A percentile compares a stretch with the other conserved stretches of the same genome.
Evolutionary conservation across 2,797 vertebrate species (phyloP).

Genomic region (Melanotaenia boesemani): DNA sequence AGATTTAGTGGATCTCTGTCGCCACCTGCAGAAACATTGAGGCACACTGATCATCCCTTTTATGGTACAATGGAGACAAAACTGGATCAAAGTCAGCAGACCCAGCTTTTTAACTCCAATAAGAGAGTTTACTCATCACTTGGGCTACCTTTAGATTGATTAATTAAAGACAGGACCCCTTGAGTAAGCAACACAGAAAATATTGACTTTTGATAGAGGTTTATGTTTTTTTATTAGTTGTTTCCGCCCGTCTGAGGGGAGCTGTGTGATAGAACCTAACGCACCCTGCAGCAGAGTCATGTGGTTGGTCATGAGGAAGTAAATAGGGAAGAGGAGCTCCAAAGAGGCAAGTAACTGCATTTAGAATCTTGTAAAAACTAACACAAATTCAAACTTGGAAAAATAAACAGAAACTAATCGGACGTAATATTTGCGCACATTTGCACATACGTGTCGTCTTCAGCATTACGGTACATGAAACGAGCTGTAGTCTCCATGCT

Average conservation of each 20-base stretch:
- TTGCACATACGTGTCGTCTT: not conserved
- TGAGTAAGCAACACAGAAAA: not conserved
- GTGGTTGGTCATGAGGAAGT: conserved; percentile 79
- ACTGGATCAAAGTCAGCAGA: not conserved
- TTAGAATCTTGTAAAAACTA: not conserved
- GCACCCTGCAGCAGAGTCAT: conserved; percentile 61
- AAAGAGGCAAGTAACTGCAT: conserved; percentile 18
- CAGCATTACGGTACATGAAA: not conserved
- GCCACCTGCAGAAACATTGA: conserved; percentile 65
- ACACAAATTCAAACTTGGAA: not conserved
- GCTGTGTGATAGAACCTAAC: conserved; percentile 40
- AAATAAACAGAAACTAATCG: not conserved
- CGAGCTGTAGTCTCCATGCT: conserved; percentile 36
- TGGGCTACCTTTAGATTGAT: not conserved
- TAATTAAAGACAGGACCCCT: accelerated
- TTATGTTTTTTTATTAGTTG: not conserved
- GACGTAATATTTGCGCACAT: accelerated
- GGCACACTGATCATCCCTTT: not conserved
- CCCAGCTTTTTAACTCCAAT: not conserved
- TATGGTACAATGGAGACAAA: not conserved
- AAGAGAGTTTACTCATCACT: not conserved
- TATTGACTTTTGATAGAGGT: too few species aligned
- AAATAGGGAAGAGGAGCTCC: conserved; percentile 66
- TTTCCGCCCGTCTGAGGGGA: conserved; percentile 28
- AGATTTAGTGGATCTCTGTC: conserved; percentile 67